These are phyloP conservation scores for Popillia japonica DNA, from an alignment of 1,140 invertebrate genomes.

Conservation along the genomic window DNA sequence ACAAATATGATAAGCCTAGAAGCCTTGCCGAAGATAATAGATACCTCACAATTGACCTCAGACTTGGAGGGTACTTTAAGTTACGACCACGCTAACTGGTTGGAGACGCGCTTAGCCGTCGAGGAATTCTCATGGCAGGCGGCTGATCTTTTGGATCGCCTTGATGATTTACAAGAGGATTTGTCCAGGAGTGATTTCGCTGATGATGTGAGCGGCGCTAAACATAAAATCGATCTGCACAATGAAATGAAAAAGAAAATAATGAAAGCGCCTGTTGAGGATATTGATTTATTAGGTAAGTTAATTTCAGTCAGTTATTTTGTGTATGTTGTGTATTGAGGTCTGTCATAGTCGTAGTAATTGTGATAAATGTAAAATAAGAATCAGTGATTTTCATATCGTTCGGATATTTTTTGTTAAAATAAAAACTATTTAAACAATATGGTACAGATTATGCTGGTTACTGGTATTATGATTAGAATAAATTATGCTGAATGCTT, in stretches of 20 bases:
- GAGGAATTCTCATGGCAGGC: constrained; percentile 97
- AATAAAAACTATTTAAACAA: too few relatives aligned
- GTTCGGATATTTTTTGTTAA: too few relatives aligned
- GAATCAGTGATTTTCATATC: too few relatives aligned
- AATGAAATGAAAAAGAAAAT: constrained; percentile 95
- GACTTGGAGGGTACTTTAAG: constrained; percentile 93
- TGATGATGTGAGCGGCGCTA: constrained; percentile 89
- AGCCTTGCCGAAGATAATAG: constrained; percentile 89
- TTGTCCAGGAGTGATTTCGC: constrained; percentile 89
- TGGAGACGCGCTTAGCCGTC: constrained; percentile 89
- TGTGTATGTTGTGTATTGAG: too few relatives aligned
- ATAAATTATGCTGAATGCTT: too few relatives aligned
- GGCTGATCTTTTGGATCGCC: constrained; percentile 86
- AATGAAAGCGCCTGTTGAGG: constrained; percentile 90
- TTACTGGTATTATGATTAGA: too few relatives aligned
- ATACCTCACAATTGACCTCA: constrained; percentile 87
- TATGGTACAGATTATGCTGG: too few relatives aligned
- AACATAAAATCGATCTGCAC: constrained; percentile 91
- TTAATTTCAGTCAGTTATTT: neutral
- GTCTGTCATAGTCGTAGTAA: too few relatives aligned
- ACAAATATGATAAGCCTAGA: constrained; percentile 96
- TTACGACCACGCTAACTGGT: constrained; percentile 97
- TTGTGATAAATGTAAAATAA: too few relatives aligned
- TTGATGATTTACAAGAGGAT: constrained; percentile 92
- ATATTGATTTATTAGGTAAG: constrained; percentile 79